Evolutionary conservation across 2,113 vertebrate species (phyloP).

Genomic region (Smithornis capensis): DNA sequence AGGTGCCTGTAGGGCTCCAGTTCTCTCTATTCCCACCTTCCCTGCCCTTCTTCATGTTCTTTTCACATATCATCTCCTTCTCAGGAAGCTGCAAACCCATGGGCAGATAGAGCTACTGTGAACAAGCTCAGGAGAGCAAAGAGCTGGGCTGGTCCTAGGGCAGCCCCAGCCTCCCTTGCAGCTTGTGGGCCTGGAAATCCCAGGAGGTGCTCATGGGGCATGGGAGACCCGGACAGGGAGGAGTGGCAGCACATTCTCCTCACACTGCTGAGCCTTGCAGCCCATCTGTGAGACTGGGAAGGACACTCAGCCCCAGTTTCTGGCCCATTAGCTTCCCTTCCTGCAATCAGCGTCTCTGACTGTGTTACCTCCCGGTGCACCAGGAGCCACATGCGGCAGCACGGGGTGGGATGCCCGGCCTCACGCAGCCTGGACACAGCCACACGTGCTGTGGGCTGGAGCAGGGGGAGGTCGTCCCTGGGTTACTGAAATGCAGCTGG

Average conservation of each 20-base stretch:
- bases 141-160: background rate
- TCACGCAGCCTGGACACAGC: background rate
- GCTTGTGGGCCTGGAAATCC: fast-evolving
- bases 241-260: background rate
- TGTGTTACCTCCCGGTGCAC: background rate
- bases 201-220: fast-evolving
- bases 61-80: background rate
- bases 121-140: background rate
- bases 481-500: background rate
- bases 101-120: background rate
- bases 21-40: background rate
- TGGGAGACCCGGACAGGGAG: fast-evolving
- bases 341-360: background rate
- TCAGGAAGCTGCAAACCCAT: background rate
- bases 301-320: background rate
- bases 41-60: background rate
- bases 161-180: background rate
- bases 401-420: background rate
- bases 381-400: background rate
- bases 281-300: background rate
- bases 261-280: fast-evolving
- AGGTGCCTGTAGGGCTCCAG: background rate
- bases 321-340: background rate
- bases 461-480: background rate
- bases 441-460: background rate